A percentile compares a stretch with the other conserved stretches of the same genome.
These are phyloP conservation scores for Tupaia tana DNA, from an alignment of 2,113 vertebrate genomes.

Conservation along the genomic window DNA sequence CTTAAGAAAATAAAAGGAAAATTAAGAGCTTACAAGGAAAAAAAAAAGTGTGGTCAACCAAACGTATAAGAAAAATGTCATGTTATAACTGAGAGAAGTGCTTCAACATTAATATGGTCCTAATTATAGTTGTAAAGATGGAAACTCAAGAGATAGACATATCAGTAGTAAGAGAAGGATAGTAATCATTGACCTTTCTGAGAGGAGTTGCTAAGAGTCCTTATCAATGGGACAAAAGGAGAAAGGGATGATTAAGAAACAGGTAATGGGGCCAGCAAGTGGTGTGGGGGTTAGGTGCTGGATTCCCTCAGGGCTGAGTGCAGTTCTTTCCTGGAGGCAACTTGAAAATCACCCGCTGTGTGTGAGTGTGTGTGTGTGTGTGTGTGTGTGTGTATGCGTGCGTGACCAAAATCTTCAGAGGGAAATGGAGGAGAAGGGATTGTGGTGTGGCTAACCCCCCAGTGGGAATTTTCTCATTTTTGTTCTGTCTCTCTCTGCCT, in stretches of 20 bases:
- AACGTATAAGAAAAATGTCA: neutral
- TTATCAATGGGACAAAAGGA: neutral
- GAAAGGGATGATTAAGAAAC: neutral
- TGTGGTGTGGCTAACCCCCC: no score
- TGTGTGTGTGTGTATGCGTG: no score
- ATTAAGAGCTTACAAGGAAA: neutral
- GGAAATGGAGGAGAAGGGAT: no score
- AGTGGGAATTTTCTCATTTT: no score
- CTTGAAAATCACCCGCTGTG: no score
- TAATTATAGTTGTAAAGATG: neutral
- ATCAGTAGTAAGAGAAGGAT: no score
- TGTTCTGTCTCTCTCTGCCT: no score
- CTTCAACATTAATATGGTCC: neutral
- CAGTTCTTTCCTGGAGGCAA: no score
- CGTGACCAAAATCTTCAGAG: no score
- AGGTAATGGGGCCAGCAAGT: neutral
- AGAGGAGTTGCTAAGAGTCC: neutral
- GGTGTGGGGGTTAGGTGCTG: no score
- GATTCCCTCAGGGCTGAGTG: no score
- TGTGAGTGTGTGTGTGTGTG: no score
- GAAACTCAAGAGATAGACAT: neutral
- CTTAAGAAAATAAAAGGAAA: neutral
- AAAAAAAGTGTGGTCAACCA: neutral
- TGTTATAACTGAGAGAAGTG: neutral
- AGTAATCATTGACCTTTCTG: neutral